Percentiles rank a stretch among this genome's conserved stretches.
phyloP scores from a whole-genome alignment of 2,113 vertebrate genomes.

The Sceloporus tristichus region DNA sequence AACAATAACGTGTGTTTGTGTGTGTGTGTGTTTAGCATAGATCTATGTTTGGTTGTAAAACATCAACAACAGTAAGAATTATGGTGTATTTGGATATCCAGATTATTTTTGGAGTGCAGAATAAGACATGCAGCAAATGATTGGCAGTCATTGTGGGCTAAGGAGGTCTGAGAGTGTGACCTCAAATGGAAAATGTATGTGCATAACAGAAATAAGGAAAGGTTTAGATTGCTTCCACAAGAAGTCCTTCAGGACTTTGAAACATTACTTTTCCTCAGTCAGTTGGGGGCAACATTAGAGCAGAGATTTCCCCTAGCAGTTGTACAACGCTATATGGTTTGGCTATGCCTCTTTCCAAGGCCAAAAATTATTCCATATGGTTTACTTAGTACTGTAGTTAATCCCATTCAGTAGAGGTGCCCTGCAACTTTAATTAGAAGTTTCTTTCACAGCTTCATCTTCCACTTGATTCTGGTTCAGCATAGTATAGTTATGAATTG shows the following conservation, averaged over 20 bases:
- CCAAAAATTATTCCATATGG: background rate
- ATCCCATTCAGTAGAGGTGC: background rate
- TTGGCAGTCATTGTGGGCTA: background rate
- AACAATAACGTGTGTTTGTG: no score
- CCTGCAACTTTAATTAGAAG: background rate
- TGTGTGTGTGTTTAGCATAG: no score
- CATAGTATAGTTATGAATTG: background rate
- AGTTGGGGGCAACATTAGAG: background rate
- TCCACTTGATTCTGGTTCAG: background rate
- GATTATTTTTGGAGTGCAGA: background rate
- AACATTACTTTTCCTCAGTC: background rate
- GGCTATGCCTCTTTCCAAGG: no score
- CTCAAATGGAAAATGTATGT: background rate
- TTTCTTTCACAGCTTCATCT: background rate
- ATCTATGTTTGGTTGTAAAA: no score
- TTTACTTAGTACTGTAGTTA: background rate
- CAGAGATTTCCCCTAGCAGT: background rate
- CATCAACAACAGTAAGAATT: background rate
- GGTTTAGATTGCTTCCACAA: background rate
- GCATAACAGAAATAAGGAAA: background rate
- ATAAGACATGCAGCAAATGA: background rate
- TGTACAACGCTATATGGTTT: background rate
- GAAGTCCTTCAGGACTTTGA: background rate
- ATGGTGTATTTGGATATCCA: background rate
- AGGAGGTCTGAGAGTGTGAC: background rate